Conservation (phyloP, 2,797 vertebrate genomes). For the Distichodus sexfasciatus region DNA sequence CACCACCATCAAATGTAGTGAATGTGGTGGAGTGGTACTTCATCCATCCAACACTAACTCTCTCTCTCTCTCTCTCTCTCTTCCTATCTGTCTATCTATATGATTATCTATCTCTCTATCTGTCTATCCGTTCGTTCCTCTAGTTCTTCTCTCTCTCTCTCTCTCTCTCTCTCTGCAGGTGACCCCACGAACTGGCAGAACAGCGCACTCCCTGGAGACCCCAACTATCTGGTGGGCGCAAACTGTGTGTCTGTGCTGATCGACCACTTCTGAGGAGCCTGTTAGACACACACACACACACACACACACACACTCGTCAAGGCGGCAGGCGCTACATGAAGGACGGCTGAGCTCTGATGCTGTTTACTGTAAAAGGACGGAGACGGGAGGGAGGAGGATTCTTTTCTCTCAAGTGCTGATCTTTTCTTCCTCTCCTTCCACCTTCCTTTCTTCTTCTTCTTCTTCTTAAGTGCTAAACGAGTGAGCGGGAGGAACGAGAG, state of each 20-base stretch:
- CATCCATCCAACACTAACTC: no score
- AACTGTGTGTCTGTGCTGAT: constrained; percentile 99
- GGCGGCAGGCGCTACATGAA: constrained; percentile 43
- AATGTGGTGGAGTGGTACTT: no score
- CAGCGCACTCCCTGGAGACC: constrained; percentile 96
- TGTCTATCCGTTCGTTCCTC: neutral
- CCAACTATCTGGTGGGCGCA: constrained; percentile 97
- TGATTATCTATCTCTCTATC: neutral
- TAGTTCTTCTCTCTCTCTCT: constrained; percentile 33
- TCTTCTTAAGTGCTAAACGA: constrained; percentile 51
- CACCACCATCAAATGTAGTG: no score
- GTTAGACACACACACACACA: constrained; percentile 62
- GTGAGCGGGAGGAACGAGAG: constrained; percentile 57
- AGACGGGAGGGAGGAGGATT: constrained; percentile 57
- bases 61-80: neutral
- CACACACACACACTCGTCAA: constrained; percentile 29
- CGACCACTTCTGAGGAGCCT: constrained; percentile 91
- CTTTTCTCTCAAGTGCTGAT: constrained; percentile 52
- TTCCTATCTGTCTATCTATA: neutral
- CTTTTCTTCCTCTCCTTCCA: constrained; percentile 10
- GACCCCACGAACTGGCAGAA: constrained; percentile 99
- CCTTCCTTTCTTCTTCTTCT: constrained; percentile 13
- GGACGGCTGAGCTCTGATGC: constrained; percentile 37
- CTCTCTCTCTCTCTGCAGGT: constrained; percentile 71
- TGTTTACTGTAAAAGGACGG: constrained; percentile 46